A percentile compares a stretch with the other conserved stretches of the same genome.
Conservation (phyloP, 2,888 invertebrate species). For the Elysia crispata region DNA sequence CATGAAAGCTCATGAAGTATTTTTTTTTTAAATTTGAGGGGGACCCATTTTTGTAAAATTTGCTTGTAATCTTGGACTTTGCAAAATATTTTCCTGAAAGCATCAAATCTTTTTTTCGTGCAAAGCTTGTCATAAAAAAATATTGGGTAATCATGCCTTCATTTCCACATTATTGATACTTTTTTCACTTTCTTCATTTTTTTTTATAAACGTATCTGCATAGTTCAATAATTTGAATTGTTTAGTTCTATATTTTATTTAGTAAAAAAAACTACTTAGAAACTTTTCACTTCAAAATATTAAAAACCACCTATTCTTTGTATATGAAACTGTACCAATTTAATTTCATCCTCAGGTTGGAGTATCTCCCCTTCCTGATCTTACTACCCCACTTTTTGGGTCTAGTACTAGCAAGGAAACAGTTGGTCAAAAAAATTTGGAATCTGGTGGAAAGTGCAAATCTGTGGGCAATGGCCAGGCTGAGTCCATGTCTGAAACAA, state of each 20-base stretch:
- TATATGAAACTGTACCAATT: no score
- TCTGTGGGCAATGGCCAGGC: slow-evolving; percentile 56
- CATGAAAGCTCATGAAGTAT: not conserved
- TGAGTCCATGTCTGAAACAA: slow-evolving; percentile 70
- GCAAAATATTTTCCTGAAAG: no score
- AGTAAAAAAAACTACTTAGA: no score
- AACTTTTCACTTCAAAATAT: no score
- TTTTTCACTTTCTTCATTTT: no score
- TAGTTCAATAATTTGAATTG: no score
- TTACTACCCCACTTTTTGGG: slow-evolving; percentile 68
- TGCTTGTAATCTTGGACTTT: not conserved
- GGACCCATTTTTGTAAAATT: slow-evolving; percentile 17
- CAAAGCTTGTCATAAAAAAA: no score
- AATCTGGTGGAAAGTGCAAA: slow-evolving; percentile 46
- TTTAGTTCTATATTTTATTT: not conserved
- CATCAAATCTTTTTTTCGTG: no score
- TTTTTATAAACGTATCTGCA: no score
- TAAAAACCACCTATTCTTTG: no score
- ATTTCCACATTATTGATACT: no score
- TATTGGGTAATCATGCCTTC: no score
- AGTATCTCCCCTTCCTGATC: slow-evolving; percentile 56
- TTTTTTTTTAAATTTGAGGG: not conserved
- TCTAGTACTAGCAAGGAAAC: slow-evolving; percentile 53
- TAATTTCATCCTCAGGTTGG: slow-evolving; percentile 47
- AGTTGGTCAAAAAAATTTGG: slow-evolving; percentile 48